These are phyloP conservation scores for Cerastoderma edule DNA, from an alignment of 2,888 invertebrate species.

Conservation along the genomic window DNA sequence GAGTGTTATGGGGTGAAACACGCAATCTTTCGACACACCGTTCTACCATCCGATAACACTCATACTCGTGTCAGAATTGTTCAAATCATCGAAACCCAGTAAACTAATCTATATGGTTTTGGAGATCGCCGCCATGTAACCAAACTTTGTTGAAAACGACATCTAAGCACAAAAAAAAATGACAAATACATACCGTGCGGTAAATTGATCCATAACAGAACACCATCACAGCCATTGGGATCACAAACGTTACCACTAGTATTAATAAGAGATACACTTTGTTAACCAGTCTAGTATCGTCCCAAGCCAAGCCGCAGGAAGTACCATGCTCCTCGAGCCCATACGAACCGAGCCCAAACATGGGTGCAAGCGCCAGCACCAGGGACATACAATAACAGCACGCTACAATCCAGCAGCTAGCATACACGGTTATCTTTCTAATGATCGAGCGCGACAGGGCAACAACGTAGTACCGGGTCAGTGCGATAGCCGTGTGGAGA, in stretches of 20 bases:
- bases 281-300: background rate
- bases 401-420: background rate
- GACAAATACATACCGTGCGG: background rate
- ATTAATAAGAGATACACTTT: conserved; percentile 14
- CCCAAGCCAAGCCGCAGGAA: conserved; percentile 33
- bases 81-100: too few species aligned
- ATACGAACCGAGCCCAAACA: conserved; percentile 31
- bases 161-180: background rate
- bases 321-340: conserved; percentile 33
- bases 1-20: too few species aligned
- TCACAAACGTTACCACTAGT: conserved; percentile 1
- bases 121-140: background rate
- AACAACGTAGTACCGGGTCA: conserved; percentile 1
- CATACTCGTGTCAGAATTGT: too few species aligned
- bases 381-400: background rate
- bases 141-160: background rate
- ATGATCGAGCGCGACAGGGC: background rate
- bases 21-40: too few species aligned
- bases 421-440: background rate
- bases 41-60: too few species aligned
- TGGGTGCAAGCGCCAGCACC: conserved; percentile 7
- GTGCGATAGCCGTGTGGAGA: conserved; percentile 9
- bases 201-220: background rate
- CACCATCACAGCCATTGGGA: conserved; percentile 18
- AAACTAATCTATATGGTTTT: too few species aligned